A percentile compares a stretch with the other conserved stretches of the same genome.
phyloP scores from a whole-genome alignment of 2,797 vertebrate species.

The Protonibea diacanthus region DNA sequence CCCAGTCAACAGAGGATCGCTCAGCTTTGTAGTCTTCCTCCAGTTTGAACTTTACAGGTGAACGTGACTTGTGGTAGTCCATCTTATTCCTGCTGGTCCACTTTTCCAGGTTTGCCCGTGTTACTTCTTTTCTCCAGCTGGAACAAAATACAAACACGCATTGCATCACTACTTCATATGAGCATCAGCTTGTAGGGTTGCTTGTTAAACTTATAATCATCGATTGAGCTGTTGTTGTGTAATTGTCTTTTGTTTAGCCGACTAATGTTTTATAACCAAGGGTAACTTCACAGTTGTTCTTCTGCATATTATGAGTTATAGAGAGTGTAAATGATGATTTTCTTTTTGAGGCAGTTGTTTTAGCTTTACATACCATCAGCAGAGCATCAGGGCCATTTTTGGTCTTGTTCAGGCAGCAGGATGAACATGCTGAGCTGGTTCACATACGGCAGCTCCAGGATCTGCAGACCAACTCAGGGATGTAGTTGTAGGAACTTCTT shows the following conservation, averaged over 20 bases:
- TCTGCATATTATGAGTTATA: too few species aligned
- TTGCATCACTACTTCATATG: background rate
- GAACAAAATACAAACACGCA: conserved; percentile 32
- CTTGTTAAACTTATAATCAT: background rate
- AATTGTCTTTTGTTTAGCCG: too few species aligned
- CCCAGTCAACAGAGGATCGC: too few species aligned
- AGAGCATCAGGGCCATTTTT: conserved; percentile 83
- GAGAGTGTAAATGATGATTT: background rate
- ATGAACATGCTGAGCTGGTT: conserved; percentile 91
- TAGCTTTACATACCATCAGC: conserved; percentile 82
- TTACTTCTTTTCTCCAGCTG: conserved; percentile 91
- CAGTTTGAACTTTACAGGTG: too few species aligned
- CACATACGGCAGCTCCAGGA: conserved; percentile 91
- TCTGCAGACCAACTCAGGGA: conserved; percentile 83
- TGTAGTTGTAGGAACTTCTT: conserved; percentile 88
- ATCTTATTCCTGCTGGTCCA: too few species aligned
- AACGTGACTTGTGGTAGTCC: too few species aligned
- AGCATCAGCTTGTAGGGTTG: background rate
- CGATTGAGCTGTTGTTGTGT: background rate
- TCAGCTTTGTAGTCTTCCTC: too few species aligned
- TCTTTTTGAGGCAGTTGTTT: background rate
- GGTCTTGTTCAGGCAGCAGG: conserved; percentile 87
- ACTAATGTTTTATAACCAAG: too few species aligned
- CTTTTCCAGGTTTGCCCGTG: too few species aligned
- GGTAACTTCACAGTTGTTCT: too few species aligned